Evolutionary conservation across 2,888 invertebrate genomes (phyloP).

Genomic region (Meiosimyza decipiens): DNA sequence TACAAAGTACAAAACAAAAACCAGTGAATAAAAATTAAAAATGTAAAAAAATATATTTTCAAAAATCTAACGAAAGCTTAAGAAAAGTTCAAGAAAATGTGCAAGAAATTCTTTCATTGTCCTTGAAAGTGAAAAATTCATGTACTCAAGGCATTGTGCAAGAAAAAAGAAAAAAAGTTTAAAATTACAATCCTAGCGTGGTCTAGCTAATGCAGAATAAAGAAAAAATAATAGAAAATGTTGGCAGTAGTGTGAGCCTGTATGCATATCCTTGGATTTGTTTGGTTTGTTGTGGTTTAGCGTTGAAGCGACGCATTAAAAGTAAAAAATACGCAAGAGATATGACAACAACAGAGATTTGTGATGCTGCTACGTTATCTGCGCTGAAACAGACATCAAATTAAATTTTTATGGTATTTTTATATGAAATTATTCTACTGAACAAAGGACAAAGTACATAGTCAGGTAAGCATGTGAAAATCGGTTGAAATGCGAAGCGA

Average conservation of each 20-base stretch:
- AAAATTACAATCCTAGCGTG: too few species aligned
- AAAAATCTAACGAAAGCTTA: not conserved
- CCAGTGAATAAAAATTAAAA: not conserved
- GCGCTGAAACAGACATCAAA: too few species aligned
- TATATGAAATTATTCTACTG: too few species aligned
- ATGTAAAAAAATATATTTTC: not conserved
- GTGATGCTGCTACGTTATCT: too few species aligned
- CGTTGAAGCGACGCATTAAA: too few species aligned
- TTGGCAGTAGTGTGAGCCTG: not conserved
- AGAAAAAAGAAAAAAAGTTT: conserved; percentile 12
- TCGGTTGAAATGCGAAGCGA: too few species aligned
- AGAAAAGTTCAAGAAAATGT: not conserved
- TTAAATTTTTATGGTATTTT: too few species aligned
- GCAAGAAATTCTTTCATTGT: conserved; percentile 13
- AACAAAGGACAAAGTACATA: too few species aligned
- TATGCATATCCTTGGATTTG: not conserved
- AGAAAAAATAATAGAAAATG: not conserved
- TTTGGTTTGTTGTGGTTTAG: not conserved
- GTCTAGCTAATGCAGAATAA: too few species aligned
- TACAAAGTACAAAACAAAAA: not conserved
- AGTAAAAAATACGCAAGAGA: too few species aligned
- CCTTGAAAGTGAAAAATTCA: conserved; percentile 18
- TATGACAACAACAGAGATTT: too few species aligned
- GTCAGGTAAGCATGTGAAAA: too few species aligned
- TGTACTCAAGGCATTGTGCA: conserved; percentile 12